Conservation (phyloP, 2,888 invertebrate species). For the Sipha maydis region DNA sequence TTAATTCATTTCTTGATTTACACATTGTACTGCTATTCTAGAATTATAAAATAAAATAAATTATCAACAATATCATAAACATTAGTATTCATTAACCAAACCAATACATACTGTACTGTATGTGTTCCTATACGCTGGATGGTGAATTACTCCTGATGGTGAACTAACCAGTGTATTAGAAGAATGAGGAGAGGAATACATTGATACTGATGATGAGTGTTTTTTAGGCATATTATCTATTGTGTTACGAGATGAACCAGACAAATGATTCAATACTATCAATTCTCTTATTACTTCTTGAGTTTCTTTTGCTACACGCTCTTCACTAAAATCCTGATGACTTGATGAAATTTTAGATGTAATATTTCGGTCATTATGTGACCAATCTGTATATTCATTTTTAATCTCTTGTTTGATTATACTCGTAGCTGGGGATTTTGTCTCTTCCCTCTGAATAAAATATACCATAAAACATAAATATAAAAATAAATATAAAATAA, state of each 20-base stretch:
- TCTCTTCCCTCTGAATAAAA: conserved; percentile 45
- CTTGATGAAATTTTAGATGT: conserved; percentile 22
- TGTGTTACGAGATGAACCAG: conserved; percentile 18
- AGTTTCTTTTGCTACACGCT: conserved; percentile 58
- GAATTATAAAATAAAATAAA: neutral
- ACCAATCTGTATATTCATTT: conserved; percentile 33
- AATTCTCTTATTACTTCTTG: conserved; percentile 63
- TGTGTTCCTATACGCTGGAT: conserved; percentile 45
- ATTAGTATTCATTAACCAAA: neutral
- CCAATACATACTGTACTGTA: conserved; percentile 44
- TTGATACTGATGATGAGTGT: neutral
- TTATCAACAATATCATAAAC: neutral
- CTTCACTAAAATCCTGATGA: conserved; percentile 48
- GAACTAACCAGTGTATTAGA: conserved; percentile 19
- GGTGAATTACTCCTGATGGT: conserved; percentile 43
- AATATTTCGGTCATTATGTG: neutral
- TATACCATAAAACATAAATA: conserved; percentile 16
- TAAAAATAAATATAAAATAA: neutral
- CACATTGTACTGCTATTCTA: conserved; percentile 20
- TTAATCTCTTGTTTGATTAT: conserved; percentile 19
- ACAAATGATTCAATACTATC: conserved; percentile 59
- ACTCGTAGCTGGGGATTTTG: conserved; percentile 10
- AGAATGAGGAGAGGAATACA: conserved; percentile 30
- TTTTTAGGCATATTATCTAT: conserved; percentile 38
- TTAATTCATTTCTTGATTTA: conserved; percentile 42